A percentile compares a stretch with the other conserved stretches of the same genome.
Conservation (phyloP, 1,140 invertebrate species). For the Ericerus pela region DNA sequence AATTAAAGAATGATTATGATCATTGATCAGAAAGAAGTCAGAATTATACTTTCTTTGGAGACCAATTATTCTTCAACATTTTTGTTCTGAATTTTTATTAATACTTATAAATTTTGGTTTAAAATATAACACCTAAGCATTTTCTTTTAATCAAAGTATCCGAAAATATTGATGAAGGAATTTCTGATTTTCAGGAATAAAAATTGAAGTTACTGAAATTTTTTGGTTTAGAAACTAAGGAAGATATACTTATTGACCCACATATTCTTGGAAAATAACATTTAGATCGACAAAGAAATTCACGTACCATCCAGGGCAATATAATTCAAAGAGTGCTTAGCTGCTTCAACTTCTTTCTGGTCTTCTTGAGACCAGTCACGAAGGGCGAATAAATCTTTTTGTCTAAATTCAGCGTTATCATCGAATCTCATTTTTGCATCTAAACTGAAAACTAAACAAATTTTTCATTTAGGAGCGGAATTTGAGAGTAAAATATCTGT, state of each 20-base stretch:
- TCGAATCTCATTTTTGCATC: slow-evolving; percentile 93
- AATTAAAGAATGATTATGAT: no score
- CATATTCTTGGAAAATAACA: not conserved
- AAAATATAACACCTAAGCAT: no score
- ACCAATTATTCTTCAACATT: no score
- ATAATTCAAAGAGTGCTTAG: slow-evolving; percentile 87
- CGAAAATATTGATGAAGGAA: no score
- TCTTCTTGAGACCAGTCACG: slow-evolving; percentile 88
- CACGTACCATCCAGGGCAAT: slow-evolving; percentile 87
- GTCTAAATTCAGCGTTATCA: slow-evolving; percentile 88
- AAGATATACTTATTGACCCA: not conserved
- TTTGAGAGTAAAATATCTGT: not conserved
- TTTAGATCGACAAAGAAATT: slow-evolving; percentile 24
- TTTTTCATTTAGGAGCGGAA: not conserved
- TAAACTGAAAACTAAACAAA: slow-evolving; percentile 65
- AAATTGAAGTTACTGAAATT: no score
- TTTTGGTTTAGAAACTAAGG: no score
- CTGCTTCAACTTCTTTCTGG: slow-evolving; percentile 81
- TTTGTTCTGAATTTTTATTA: no score
- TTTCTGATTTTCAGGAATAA: no score
- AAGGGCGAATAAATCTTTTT: slow-evolving; percentile 73
- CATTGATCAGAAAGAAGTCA: no score
- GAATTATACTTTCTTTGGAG: no score
- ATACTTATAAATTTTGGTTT: no score
- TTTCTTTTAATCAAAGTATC: no score